Evolutionary conservation across 2,888 invertebrate genomes (phyloP), one percentile per base, ranked within the genome.

Genomic region (Scaptomyza reducta): DNA sequence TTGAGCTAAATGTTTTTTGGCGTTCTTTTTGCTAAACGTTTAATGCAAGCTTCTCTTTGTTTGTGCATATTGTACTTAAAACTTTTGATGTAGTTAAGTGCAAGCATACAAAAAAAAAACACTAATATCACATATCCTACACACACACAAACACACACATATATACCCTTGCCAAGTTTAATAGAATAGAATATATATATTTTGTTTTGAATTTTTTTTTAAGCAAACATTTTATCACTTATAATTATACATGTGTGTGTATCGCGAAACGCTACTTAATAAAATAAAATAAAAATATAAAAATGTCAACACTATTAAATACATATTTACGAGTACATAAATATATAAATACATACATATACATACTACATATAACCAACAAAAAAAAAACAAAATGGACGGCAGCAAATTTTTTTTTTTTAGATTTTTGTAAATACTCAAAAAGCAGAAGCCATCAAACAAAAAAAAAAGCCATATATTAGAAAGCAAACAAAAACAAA

Each of bases 371-470:
- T 70, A 66, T 67, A 64, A 44, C 14, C 72, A 49, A 10, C n/a
- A 33, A 46, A 40, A 16, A 18, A 18, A 54, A n/a, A 29, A 33
- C 6, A 27, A 31, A 6, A 16, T 42, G 57, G 53, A 66, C 31
- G 58, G 55, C 64, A 60, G 31, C 64, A 70, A 69, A 29, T 29
- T 49, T 80, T 85, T 79, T 85, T 79, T 86, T 87, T 85, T 83
- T 87, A 67, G 62, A 78, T 69, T 82, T 87, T 82, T 87, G 88
- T 85, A 82, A 82, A 82, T 87, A 88, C 83, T 82, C 88, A 76
- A 87, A 82, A 84, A 67, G 50, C 55, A 45, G 59, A 65, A 45
- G 71, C 55, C 59, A 70, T 38, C 22, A 53, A 61, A 45, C 33
- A 29, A 27, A 27, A 22, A 40, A 46, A 40, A 42, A 54, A 16